A percentile compares a stretch with the other conserved stretches of the same genome.
Conservation (phyloP, 1,140 invertebrate genomes). For the Ceratosolen solmsi region DNA sequence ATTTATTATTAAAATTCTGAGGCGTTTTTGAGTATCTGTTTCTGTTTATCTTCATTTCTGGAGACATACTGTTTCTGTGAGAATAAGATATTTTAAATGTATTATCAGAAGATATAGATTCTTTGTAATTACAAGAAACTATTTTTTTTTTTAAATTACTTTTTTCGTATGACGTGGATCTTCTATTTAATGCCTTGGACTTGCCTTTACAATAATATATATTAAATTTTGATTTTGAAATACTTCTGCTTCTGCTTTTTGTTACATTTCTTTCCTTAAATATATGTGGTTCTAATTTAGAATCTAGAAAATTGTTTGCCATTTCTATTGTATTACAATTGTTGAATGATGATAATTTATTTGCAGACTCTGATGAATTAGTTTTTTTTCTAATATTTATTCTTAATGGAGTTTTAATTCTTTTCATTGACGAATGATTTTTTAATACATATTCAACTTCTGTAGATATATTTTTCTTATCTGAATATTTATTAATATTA, state of each 20-base stretch:
- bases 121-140: background rate
- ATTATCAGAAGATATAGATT: background rate
- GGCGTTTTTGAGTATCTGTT: background rate
- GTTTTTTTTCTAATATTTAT: background rate
- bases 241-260: slow-evolving; percentile 17
- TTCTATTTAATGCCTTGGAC: background rate
- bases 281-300: no score
- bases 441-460: background rate
- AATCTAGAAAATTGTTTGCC: background rate
- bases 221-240: slow-evolving; percentile 4
- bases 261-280: background rate
- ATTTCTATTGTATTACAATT: background rate
- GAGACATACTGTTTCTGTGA: background rate
- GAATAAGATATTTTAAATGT: background rate
- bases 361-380: background rate
- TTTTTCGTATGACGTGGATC: background rate
- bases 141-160: background rate
- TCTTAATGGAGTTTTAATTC: background rate
- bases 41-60: background rate
- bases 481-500: background rate
- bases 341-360: background rate
- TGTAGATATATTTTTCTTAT: background rate
- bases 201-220: background rate
- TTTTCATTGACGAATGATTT: background rate
- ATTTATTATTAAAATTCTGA: background rate